A percentile compares a stretch with the other conserved stretches of the same genome.
phyloP scores from a whole-genome alignment of 2,888 invertebrate genomes.

The Cyclophora albipunctata region DNA sequence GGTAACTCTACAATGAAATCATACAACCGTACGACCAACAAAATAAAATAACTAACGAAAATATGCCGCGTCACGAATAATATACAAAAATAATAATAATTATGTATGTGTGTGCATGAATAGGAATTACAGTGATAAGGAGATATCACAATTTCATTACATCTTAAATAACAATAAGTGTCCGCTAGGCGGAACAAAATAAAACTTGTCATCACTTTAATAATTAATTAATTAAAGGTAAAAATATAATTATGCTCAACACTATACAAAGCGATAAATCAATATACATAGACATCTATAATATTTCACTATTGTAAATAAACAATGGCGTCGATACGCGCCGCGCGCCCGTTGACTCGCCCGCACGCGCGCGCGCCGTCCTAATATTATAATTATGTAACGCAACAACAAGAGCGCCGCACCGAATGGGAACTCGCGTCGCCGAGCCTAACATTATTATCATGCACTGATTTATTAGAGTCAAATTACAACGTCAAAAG shows the following conservation, averaged over 20 bases:
- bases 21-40: conserved; percentile 34
- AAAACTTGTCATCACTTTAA: conserved; percentile 24
- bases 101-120: conserved; percentile 43
- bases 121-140: conserved; percentile 67
- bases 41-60: conserved; percentile 22
- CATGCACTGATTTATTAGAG: too few species aligned
- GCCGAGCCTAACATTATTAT: too few species aligned
- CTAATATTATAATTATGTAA: too few species aligned
- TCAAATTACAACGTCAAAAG: too few species aligned
- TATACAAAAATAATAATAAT: conserved; percentile 57
- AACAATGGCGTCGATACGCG: conserved; percentile 48
- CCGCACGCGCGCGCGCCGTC: neutral
- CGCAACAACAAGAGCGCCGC: too few species aligned
- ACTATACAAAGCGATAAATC: conserved; percentile 48
- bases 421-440: too few species aligned
- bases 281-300: conserved; percentile 38
- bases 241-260: conserved; percentile 39
- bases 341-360: conserved; percentile 20
- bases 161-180: conserved; percentile 41
- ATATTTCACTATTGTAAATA: conserved; percentile 50
- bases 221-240: conserved; percentile 33
- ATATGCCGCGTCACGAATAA: conserved; percentile 50
- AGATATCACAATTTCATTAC: conserved; percentile 63
- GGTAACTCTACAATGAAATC: conserved; percentile 71
- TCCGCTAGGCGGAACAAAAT: conserved; percentile 45